Evolutionary conservation across 1,140 invertebrate species (phyloP), one percentile per base, ranked within the genome.

Genomic region (Sminthurinus signatus): DNA sequence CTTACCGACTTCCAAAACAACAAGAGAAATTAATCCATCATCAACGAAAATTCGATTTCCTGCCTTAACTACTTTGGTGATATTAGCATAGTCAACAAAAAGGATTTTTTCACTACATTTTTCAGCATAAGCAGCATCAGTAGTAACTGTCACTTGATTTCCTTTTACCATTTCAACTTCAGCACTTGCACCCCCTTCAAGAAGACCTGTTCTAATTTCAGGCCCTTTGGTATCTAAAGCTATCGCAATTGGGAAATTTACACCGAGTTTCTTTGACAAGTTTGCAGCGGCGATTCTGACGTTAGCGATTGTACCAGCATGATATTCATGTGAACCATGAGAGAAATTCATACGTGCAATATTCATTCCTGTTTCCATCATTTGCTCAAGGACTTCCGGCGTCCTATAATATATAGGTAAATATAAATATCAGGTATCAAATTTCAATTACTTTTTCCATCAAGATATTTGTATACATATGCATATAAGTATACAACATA

Each of bases 311-410:
- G 93, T 96, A 70, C 87, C 86, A 1, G 83, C 86, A 75, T 98
- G 94, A 78, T 97, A 97, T 76, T 97, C 94, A 74, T 98, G 88
- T 0, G 93, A 88, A 52, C 65, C 96, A 78, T 98, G 96, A 14
- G 93, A 96, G 80, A 99, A 98, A 78, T 99, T 98, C 79, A 98
- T 82, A 64, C 96, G 84, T 8, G 95, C 96, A 68, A 99, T 86
- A 73, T 98, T 98, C 96, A 99, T 98, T 21, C 96, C 96, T 19
- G 91, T 91, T 71, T 91, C 88, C 77, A 99, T 96, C 94, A 99
- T 96, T 73, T 96, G 84, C 74, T 93, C 89, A 31, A 99, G 77
- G 74, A 85, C 90, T 36, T 85, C 85, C 0, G 91, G 86, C 62
- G 87, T n/a, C n/a, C n/a, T n/a, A n/a, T n/a, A n/a, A n/a, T n/a